A percentile compares a stretch with the other conserved stretches of the same genome.
Evolutionary conservation across 2,113 vertebrate genomes (phyloP).

Genomic region (Cololabis saira): DNA sequence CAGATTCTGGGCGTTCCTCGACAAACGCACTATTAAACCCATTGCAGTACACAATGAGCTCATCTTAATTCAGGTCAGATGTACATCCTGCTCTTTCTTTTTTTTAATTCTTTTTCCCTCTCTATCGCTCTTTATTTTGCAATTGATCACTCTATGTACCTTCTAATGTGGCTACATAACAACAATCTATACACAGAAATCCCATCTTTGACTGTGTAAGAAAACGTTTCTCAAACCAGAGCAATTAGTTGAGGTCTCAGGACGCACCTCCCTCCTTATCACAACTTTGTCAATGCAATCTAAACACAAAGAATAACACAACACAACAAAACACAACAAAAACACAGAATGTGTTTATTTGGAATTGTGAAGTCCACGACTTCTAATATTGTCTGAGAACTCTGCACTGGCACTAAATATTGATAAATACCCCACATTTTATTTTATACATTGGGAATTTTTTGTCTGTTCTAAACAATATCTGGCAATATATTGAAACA

Average conservation of each 20-base stretch:
- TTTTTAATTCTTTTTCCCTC: conserved; percentile 28
- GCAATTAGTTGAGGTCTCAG: conserved; percentile 7
- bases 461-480: no score
- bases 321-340: no score
- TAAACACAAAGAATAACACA: conserved; percentile 74
- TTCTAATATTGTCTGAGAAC: conserved; percentile 43
- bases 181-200: not conserved
- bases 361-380: conserved; percentile 42
- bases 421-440: not conserved
- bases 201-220: conserved; percentile 6
- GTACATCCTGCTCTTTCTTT: conserved; percentile 77
- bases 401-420: conserved; percentile 34
- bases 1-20: conserved; percentile 86
- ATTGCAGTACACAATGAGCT: conserved; percentile 87
- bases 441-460: no score
- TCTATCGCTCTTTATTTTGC: conserved; percentile 34
- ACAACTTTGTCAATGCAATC: conserved; percentile 50
- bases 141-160: conserved; percentile 44
- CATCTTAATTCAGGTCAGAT: conserved; percentile 89
- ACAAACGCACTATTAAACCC: conserved; percentile 86
- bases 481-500: no score
- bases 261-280: conserved; percentile 52
- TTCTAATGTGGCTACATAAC: conserved; percentile 4
- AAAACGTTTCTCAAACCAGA: conserved; percentile 9
- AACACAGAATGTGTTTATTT: no score